Conservation (phyloP, 2,888 invertebrate genomes). For the Oligia strigilis region DNA sequence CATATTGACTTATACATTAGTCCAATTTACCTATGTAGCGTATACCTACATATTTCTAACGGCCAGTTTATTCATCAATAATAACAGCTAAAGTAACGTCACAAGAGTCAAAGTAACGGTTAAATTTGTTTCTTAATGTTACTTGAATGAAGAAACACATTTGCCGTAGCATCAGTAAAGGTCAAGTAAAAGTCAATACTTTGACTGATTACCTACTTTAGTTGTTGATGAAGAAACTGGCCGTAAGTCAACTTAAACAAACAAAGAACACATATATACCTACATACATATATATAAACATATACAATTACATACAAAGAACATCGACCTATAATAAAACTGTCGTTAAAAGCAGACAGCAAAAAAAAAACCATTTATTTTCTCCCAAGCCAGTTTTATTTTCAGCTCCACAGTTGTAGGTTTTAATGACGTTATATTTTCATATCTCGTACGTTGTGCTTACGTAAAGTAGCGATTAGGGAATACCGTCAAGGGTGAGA, state of each 20-base stretch:
- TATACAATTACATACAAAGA: neutral
- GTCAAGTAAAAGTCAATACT: too few relatives aligned
- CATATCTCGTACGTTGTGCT: conserved; percentile 48
- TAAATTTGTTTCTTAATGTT: too few relatives aligned
- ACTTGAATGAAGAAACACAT: too few relatives aligned
- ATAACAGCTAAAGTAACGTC: too few relatives aligned
- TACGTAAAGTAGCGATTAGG: conserved; percentile 56
- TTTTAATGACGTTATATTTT: conserved; percentile 55
- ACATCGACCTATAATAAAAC: conserved; percentile 33
- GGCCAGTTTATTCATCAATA: too few relatives aligned
- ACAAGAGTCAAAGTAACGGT: too few relatives aligned
- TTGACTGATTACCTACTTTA: too few relatives aligned
- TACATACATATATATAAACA: too few relatives aligned
- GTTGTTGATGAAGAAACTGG: too few relatives aligned
- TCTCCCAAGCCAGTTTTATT: conserved; percentile 48
- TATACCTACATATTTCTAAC: neutral
- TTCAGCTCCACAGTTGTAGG: conserved; percentile 33
- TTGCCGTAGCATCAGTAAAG: too few relatives aligned
- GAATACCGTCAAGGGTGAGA: conserved; percentile 64
- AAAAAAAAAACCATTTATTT: conserved; percentile 25
- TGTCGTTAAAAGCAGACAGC: conserved; percentile 19
- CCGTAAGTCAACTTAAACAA: too few relatives aligned
- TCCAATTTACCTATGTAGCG: neutral
- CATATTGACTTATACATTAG: neutral
- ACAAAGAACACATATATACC: conserved; percentile 5